Conservation (phyloP, 2,888 invertebrate genomes). For the Drosophila koepferae region DNA sequence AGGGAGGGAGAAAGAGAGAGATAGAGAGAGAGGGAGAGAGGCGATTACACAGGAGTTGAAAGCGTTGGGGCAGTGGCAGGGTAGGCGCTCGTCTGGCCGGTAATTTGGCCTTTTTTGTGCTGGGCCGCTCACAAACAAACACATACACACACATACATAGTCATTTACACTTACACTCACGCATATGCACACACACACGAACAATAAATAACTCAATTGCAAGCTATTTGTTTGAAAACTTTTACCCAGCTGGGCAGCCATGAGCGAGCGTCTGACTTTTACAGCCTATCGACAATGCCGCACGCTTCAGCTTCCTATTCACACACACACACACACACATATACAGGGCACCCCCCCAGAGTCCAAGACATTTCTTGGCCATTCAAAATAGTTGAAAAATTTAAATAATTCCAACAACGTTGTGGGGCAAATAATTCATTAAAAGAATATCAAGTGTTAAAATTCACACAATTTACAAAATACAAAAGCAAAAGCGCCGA, state of each 20-base stretch:
- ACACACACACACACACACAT: neutral
- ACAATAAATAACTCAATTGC: slow-evolving; percentile 79
- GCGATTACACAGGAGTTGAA: neutral
- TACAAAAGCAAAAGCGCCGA: slow-evolving; percentile 66
- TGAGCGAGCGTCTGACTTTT: slow-evolving; percentile 53
- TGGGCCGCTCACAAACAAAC: slow-evolving; percentile 36
- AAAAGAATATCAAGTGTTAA: slow-evolving; percentile 80
- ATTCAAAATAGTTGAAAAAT: slow-evolving; percentile 76
- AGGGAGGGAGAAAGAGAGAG: too few relatives aligned
- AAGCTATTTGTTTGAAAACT: slow-evolving; percentile 76
- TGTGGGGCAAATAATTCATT: slow-evolving; percentile 72
- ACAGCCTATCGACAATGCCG: slow-evolving; percentile 24
- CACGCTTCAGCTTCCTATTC: neutral
- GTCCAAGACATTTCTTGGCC: slow-evolving; percentile 44
- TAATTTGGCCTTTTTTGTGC: slow-evolving; percentile 72
- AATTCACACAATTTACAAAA: slow-evolving; percentile 78
- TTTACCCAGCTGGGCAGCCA: slow-evolving; percentile 53
- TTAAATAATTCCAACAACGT: slow-evolving; percentile 68
- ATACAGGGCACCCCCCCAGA: neutral
- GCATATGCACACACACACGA: slow-evolving; percentile 29
- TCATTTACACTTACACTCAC: slow-evolving; percentile 4
- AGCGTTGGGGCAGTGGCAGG: neutral
- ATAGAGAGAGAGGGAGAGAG: too few relatives aligned
- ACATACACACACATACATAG: slow-evolving; percentile 19
- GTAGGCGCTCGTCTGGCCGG: slow-evolving; percentile 41